Evolutionary conservation across 2,888 invertebrate genomes (phyloP).

Genomic region (Drosophila neonasuta): DNA sequence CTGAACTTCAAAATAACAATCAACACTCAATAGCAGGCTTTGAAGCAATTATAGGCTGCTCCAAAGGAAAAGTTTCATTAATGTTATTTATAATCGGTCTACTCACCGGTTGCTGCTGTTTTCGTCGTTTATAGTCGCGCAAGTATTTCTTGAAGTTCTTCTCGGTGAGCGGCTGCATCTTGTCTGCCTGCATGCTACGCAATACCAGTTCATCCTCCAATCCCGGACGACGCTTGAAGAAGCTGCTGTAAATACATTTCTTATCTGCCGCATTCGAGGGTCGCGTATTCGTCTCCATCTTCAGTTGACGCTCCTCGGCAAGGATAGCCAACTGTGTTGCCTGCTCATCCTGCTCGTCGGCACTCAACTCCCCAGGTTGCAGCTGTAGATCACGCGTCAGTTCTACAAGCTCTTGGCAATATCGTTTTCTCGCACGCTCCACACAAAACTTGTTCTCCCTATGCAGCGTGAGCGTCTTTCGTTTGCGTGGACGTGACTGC

Average conservation of each 20-base stretch:
- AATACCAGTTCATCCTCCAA: conserved; percentile 72
- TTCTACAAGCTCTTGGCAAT: conserved; percentile 86
- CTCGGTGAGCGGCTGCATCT: conserved; percentile 67
- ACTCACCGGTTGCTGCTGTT: conserved; percentile 87
- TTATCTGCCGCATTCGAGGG: conserved; percentile 69
- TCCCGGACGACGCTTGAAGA: conserved; percentile 68
- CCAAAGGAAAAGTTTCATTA: too few relatives aligned
- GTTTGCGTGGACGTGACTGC: conserved; percentile 52
- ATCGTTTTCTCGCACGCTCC: conserved; percentile 83
- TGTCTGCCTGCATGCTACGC: conserved; percentile 61
- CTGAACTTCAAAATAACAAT: background rate
- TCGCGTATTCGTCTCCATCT: conserved; percentile 31
- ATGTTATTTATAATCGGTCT: too few relatives aligned
- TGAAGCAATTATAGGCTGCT: too few relatives aligned
- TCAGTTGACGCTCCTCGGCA: conserved; percentile 39
- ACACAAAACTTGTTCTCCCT: conserved; percentile 83
- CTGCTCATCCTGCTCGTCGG: conserved; percentile 83
- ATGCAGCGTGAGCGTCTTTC: conserved; percentile 78
- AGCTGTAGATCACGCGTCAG: conserved; percentile 88
- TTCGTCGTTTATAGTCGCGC: conserved; percentile 87
- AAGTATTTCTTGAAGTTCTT: conserved; percentile 85
- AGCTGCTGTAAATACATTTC: conserved; percentile 78
- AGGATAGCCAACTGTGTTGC: conserved; percentile 29
- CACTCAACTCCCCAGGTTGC: conserved; percentile 83
- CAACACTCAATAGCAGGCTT: background rate